A percentile compares a stretch with the other conserved stretches of the same genome.
These are phyloP conservation scores for Dryobates pubescens DNA, from an alignment of 2,797 vertebrate genomes.

Conservation along the genomic window DNA sequence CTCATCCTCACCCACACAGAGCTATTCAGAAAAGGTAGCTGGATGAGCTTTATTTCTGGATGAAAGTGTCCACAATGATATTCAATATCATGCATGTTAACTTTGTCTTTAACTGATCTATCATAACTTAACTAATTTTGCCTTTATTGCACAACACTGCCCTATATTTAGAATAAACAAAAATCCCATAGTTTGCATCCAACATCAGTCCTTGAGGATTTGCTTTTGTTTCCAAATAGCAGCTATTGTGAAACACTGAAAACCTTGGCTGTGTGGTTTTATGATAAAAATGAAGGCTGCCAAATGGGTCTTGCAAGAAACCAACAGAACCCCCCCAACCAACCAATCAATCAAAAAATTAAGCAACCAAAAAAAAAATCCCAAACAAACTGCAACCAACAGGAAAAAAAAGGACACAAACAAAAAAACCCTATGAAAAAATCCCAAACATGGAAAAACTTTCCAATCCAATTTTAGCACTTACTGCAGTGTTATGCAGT, in stretches of 20 bases:
- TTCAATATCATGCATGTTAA: not conserved
- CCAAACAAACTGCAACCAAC: too few relatives aligned
- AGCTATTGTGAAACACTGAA: not conserved
- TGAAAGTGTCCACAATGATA: not conserved
- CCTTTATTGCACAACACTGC: not conserved
- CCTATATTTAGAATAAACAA: not conserved
- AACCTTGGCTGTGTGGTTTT: not conserved
- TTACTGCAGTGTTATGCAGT: not conserved
- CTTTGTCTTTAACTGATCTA: not conserved
- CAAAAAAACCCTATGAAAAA: not conserved
- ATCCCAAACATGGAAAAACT: not conserved
- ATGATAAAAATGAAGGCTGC: not conserved
- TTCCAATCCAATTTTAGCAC: not conserved
- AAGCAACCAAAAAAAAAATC: too few relatives aligned
- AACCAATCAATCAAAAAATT: too few relatives aligned
- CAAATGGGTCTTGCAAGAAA: not conserved
- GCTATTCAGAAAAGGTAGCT: not conserved
- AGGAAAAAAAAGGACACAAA: too few relatives aligned
- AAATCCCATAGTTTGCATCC: not conserved
- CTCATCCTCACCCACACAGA: not conserved
- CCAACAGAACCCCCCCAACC: too few relatives aligned
- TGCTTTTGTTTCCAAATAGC: not conserved
- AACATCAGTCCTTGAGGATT: not conserved
- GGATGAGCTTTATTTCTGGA: not conserved
- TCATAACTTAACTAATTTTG: not conserved